Evolutionary conservation across 2,113 vertebrate species (phyloP).

Genomic region (Proterorhinus semilunaris): DNA sequence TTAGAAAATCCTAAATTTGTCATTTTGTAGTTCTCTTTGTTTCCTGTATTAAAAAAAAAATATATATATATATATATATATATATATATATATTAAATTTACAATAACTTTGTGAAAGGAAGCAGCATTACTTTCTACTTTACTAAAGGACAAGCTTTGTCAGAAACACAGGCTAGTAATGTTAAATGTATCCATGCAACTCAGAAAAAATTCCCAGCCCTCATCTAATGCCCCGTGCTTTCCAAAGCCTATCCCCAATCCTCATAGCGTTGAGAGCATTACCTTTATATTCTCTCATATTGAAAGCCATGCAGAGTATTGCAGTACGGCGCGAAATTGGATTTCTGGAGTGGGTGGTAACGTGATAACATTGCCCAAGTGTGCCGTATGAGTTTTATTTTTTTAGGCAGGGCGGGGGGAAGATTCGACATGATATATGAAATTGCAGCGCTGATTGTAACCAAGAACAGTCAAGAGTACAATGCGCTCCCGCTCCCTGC

Average conservation of each 20-base stretch:
- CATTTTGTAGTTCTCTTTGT: too few relatives aligned
- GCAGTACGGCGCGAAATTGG: background rate
- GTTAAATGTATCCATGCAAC: background rate
- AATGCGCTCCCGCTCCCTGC: background rate
- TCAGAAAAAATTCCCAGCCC: background rate
- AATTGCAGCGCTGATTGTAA: conserved; percentile 40
- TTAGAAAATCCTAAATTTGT: too few relatives aligned
- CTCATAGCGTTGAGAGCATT: background rate
- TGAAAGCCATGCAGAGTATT: conserved; percentile 14
- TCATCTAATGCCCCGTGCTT: background rate
- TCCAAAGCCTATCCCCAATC: background rate
- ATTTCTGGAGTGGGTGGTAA: conserved; percentile 10
- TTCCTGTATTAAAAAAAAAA: too few relatives aligned
- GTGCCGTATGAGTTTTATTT: background rate
- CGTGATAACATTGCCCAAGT: background rate
- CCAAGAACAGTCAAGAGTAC: conserved; percentile 11
- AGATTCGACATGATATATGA: conserved; percentile 16
- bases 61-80: too few relatives aligned
- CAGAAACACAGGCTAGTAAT: background rate
- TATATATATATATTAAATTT: too few relatives aligned
- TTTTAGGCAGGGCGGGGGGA: background rate
- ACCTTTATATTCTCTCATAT: conserved; percentile 1
- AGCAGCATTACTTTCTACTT: background rate
- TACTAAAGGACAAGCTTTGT: background rate
- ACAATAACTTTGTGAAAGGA: too few relatives aligned